Percentiles rank a stretch among this genome's conserved stretches.
Evolutionary conservation across 2,888 invertebrate species (phyloP).

Genomic region (Melolontha melolontha): DNA sequence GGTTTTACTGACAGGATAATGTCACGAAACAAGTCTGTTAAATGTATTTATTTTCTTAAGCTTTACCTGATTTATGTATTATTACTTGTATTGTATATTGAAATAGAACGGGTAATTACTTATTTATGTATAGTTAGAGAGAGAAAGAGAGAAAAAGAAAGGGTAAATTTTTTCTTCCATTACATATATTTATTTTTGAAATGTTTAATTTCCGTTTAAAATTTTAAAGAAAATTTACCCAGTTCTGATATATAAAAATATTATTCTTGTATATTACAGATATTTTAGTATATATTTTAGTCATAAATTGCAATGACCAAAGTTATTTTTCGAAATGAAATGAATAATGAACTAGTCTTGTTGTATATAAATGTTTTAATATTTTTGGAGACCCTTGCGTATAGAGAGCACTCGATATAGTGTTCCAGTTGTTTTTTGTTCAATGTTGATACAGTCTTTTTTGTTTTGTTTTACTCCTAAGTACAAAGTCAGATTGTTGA

Average conservation of each 20-base stretch:
- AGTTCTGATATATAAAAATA: constrained; percentile 13
- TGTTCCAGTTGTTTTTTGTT: too few relatives aligned
- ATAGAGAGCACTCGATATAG: too few relatives aligned
- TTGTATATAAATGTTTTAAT: constrained; percentile 31
- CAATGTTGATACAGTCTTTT: too few relatives aligned
- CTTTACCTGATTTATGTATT: constrained; percentile 17
- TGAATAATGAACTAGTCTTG: constrained; percentile 34
- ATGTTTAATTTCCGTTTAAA: background rate
- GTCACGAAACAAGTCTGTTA: background rate
- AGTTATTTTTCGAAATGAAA: constrained; percentile 34
- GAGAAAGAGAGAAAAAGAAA: background rate
- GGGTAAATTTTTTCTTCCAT: constrained; percentile 1
- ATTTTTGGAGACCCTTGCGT: too few relatives aligned
- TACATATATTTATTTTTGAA: background rate
- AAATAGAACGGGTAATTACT: constrained; percentile 38
- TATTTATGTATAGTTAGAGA: constrained; percentile 1
- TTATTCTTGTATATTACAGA: constrained; percentile 21
- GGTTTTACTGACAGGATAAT: background rate
- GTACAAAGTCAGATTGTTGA: too few relatives aligned
- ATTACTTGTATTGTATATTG: constrained; percentile 9
- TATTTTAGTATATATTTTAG: constrained; percentile 29
- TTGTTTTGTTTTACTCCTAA: too few relatives aligned
- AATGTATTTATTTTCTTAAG: constrained; percentile 11
- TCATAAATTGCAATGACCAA: constrained; percentile 33
- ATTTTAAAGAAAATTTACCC: constrained; percentile 7